Conservation (phyloP, 2,888 invertebrate genomes). For the Gastrophysa polygoni region DNA sequence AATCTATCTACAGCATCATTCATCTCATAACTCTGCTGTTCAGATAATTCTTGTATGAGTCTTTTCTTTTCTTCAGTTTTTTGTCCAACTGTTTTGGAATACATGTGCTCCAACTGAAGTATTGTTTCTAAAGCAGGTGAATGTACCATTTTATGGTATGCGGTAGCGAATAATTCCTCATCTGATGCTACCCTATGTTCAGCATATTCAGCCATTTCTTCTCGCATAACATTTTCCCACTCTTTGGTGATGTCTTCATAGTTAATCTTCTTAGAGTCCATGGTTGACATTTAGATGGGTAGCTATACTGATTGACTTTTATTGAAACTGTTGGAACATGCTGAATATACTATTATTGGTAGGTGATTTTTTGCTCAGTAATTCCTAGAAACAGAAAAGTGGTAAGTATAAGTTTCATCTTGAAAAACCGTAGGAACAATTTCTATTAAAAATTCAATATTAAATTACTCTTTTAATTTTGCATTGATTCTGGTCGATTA, state of each 20-base stretch:
- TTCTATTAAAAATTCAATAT: too few species aligned
- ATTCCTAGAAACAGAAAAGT: too few species aligned
- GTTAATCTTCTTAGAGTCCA: slow-evolving; percentile 65
- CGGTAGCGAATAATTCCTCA: slow-evolving; percentile 84
- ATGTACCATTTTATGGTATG: slow-evolving; percentile 75
- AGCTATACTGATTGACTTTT: too few species aligned
- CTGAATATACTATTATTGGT: too few species aligned
- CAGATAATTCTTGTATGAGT: slow-evolving; percentile 72
- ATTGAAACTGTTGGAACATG: too few species aligned
- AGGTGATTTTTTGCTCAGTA: too few species aligned
- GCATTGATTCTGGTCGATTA: too few species aligned
- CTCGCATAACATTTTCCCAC: slow-evolving; percentile 80
- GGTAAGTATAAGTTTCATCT: too few species aligned
- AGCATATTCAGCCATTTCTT: slow-evolving; percentile 83
- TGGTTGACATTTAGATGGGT: not conserved
- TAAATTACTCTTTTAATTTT: too few species aligned
- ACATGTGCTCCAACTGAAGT: slow-evolving; percentile 85
- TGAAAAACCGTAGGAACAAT: too few species aligned
- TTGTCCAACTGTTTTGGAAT: slow-evolving; percentile 79
- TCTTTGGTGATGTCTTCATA: slow-evolving; percentile 77
- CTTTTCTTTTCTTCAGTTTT: slow-evolving; percentile 75
- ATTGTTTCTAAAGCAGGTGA: slow-evolving; percentile 81
- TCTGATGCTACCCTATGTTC: slow-evolving; percentile 82
- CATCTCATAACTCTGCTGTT: slow-evolving; percentile 87
- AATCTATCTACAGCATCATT: slow-evolving; percentile 80